Conservation (phyloP, 2,888 invertebrate genomes). For the Tipula lateralis region DNA sequence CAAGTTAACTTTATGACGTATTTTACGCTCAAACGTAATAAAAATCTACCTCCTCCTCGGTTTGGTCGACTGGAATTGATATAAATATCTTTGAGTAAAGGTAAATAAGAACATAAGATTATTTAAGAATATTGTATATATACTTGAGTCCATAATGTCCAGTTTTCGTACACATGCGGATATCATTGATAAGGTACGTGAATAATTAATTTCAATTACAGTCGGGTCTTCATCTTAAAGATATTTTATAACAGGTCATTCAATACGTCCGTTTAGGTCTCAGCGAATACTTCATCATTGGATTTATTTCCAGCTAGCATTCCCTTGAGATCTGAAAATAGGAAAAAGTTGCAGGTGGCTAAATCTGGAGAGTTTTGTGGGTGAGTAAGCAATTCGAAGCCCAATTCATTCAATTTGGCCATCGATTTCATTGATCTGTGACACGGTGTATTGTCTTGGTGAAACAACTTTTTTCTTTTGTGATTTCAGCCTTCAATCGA, state of each 20-base stretch:
- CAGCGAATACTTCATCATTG: neutral
- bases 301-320: neutral
- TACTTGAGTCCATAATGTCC: neutral
- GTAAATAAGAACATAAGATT: neutral
- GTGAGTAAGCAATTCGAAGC: too few relatives aligned
- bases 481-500: too few relatives aligned
- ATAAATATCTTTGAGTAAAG: neutral
- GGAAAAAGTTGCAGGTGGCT: too few relatives aligned
- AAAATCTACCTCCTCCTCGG: neutral
- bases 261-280: too few relatives aligned
- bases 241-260: too few relatives aligned
- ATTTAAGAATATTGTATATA: neutral
- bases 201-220: conserved; percentile 19
- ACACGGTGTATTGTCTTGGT: too few relatives aligned
- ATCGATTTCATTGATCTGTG: too few relatives aligned
- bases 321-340: too few relatives aligned
- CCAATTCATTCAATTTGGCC: too few relatives aligned
- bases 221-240: neutral
- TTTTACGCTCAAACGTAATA: neutral
- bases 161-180: neutral
- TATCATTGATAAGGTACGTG: neutral
- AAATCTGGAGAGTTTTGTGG: neutral
- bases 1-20: neutral
- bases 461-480: too few relatives aligned
- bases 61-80: neutral